Evolutionary conservation across 2,113 vertebrate species (phyloP), one percentile per base, ranked within the genome.

Genomic region (Cacatua alba): DNA sequence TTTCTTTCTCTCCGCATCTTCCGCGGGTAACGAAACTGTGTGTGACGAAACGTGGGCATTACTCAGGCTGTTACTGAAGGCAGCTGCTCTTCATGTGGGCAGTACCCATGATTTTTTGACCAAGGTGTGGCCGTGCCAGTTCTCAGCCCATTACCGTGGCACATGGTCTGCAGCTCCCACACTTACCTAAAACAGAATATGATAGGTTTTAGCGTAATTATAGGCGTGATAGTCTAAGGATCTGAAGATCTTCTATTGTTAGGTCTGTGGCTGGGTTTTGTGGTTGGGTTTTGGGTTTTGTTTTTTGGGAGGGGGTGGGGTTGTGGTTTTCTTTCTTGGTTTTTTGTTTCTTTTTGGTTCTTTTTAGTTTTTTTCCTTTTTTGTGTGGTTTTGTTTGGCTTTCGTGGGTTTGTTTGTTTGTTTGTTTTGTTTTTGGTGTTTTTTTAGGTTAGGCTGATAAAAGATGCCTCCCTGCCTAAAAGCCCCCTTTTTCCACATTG

Each of bases 91-190:
- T 24, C 37, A 6, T 20, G 4, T 6, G 49, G 49, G 13, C 2
- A 11, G 28, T 6, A 6, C 11, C 9, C 4, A 0, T 10, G 14
- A n/a, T 18, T 37, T 12, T 39, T 6, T 14, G 9, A 25, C 33
- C 17, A 9, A 10, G 41, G 7, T 13, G 24, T 49, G 21, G 3
- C 39, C 1, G 4, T 0, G 1, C 25, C 72, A 7, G 31, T 37
- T 29, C 48, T 51, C 35, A 25, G 31, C 14, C 31, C 43, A 3
- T 43, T 68, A 9, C 33, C 3, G 0, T 31, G 14, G 17, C 35
- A 19, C 8, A 2, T 6, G 41, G 10, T 63, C 31, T 31, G 39
- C 33, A 49, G 69, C 33, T 65, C 23, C 49, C 29, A 9, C 35
- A 1, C 23, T 39, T 20, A 10, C 7, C 9, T 20, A 17, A 26